Percentiles rank a stretch among this genome's conserved stretches.
These are phyloP conservation scores for Cephus runcator DNA, from an alignment of 2,888 invertebrate species.

Conservation along the genomic window DNA sequence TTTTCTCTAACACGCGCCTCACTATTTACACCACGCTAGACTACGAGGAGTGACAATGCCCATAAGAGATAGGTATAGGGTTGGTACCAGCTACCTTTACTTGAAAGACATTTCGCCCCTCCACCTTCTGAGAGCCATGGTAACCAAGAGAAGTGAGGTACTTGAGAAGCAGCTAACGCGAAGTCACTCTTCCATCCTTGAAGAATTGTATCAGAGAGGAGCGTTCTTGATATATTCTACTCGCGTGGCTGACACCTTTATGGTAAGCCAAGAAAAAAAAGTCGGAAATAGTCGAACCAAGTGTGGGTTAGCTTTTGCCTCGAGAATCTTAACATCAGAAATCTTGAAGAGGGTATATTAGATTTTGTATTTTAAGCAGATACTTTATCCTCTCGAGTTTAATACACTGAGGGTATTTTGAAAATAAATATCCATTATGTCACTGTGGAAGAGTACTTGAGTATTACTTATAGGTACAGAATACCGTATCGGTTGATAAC, in stretches of 20 bases:
- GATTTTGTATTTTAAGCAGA: not conserved
- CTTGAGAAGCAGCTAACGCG: not conserved
- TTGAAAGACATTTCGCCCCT: not conserved
- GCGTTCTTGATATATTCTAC: not conserved
- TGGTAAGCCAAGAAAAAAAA: not conserved
- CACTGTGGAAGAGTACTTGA: not conserved
- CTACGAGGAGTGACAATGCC: not conserved
- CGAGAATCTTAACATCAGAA: not conserved
- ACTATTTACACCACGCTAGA: not conserved
- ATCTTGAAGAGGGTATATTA: not conserved
- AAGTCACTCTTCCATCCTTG: not conserved
- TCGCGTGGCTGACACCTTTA: not conserved
- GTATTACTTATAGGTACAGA: not conserved
- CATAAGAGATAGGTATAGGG: not conserved
- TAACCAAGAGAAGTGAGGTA: not conserved
- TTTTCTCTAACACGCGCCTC: constrained; percentile 18
- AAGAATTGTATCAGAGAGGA: not conserved
- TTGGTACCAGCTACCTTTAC: not conserved
- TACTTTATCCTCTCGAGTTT: not conserved
- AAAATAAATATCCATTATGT: not conserved
- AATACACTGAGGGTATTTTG: not conserved
- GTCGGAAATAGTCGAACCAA: not conserved
- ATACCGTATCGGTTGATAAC: not conserved
- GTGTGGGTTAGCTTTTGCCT: not conserved
- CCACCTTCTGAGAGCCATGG: not conserved